phyloP scores from a whole-genome alignment of 2,797 vertebrate genomes.

The Acomys russatus region DNA sequence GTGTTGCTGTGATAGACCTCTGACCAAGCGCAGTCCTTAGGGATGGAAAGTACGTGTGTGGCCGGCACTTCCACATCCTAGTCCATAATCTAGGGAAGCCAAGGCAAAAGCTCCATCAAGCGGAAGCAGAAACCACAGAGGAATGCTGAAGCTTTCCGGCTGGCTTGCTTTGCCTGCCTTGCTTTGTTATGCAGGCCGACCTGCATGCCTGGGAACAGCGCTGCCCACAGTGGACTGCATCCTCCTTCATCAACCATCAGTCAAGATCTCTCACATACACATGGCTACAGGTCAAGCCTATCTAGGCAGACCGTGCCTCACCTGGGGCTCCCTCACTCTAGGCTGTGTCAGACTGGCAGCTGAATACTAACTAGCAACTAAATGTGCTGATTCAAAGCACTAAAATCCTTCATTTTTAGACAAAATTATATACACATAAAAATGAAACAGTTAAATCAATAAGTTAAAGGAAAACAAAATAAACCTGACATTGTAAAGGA shows the following conservation, averaged over 20 bases:
- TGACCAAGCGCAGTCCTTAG: too few species aligned
- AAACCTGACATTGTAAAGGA: not conserved
- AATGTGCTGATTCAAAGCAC: not conserved
- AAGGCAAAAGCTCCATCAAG: not conserved
- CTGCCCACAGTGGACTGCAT: not conserved
- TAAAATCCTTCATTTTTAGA: not conserved
- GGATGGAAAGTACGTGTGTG: not conserved
- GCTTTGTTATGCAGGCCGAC: not conserved
- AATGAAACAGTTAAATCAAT: constrained; percentile 2
- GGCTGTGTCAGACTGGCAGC: not conserved
- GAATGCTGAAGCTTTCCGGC: not conserved
- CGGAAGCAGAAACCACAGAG: not conserved
- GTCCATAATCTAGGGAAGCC: too few species aligned
- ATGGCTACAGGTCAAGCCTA: not conserved
- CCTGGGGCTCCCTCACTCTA: not conserved
- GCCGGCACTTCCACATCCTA: not conserved
- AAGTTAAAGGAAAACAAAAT: constrained; percentile 40
- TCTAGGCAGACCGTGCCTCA: too few species aligned
- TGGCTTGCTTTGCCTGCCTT: not conserved
- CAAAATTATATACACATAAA: not conserved
- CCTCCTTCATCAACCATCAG: too few species aligned
- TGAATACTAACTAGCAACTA: not conserved
- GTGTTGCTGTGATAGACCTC: not conserved
- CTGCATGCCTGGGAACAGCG: not conserved
- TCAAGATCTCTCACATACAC: not conserved